phyloP scores from a whole-genome alignment of 2,888 invertebrate genomes.

The Cryptocephalus primarius region DNA sequence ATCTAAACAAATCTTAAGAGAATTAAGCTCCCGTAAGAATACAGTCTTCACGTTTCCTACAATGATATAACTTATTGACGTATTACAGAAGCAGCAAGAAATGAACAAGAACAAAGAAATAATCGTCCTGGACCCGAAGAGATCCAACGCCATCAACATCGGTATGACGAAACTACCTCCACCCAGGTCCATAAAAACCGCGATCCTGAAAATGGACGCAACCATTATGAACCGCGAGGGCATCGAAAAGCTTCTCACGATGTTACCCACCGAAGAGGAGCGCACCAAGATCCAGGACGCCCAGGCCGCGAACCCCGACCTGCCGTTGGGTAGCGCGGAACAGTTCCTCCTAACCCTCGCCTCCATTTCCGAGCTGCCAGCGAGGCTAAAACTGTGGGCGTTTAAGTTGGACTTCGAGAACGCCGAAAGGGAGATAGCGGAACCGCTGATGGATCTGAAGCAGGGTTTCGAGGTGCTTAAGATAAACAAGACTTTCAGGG shows the following conservation, averaged over 20 bases:
- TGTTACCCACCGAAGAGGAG: constrained; percentile 95
- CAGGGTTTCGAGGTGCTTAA: constrained; percentile 88
- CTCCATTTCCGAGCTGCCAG: constrained; percentile 89
- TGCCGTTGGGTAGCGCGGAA: constrained; percentile 91
- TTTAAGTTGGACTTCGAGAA: constrained; percentile 98
- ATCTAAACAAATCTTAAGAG: no score
- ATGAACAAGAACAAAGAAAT: constrained; percentile 81
- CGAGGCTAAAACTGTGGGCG: constrained; percentile 91
- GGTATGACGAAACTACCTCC: constrained; percentile 98
- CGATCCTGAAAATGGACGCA: constrained; percentile 97
- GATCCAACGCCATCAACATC: constrained; percentile 98
- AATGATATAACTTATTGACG: no score
- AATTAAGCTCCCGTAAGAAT: no score
- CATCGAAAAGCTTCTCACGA: constrained; percentile 92
- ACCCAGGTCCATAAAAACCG: constrained; percentile 95
- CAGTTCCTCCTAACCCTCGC: constrained; percentile 95
- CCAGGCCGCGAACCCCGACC: constrained; percentile 81
- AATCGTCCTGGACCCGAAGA: constrained; percentile 89
- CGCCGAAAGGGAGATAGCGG: constrained; percentile 95
- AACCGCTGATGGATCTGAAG: constrained; percentile 97
- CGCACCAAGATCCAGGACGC: constrained; percentile 93
- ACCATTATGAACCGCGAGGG: constrained; percentile 97
- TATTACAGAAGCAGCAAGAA: constrained; percentile 64
- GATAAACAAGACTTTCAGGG: constrained; percentile 87
- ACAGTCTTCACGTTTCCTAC: no score